Conservation (phyloP, 2,113 vertebrate genomes). For the Psammodynastes pulverulentus region DNA sequence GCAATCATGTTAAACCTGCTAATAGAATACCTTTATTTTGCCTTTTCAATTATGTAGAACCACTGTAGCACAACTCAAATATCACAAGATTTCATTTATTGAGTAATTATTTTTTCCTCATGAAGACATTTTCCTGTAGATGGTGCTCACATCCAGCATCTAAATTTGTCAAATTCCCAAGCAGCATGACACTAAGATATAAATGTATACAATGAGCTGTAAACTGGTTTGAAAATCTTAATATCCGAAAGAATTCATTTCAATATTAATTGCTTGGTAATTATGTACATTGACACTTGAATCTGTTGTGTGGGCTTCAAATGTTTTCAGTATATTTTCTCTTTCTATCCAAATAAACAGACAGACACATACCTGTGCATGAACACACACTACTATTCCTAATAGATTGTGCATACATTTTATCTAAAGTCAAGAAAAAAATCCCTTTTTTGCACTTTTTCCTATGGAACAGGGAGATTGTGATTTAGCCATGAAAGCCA, state of each 20-base stretch:
- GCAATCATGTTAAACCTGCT: neutral
- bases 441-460: neutral
- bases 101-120: neutral
- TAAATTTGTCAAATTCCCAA: neutral
- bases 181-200: neutral
- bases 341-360: neutral
- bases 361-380: too few relatives aligned
- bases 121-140: slow-evolving; percentile 6
- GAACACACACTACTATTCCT: neutral
- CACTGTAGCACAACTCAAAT: neutral
- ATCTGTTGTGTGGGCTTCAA: neutral
- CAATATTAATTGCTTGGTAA: neutral
- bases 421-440: too few relatives aligned
- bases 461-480: neutral
- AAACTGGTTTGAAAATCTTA: neutral
- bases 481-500: too few relatives aligned
- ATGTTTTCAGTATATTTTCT: neutral
- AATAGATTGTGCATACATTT: neutral
- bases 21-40: neutral
- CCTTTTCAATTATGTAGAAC: neutral
- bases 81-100: neutral
- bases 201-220: neutral
- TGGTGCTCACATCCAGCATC: slow-evolving; percentile 15
- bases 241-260: neutral
- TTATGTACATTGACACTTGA: neutral